These are phyloP conservation scores for Poeciliopsis paucimaculata DNA, from an alignment of 2,797 vertebrate genomes.

Conservation along the genomic window DNA sequence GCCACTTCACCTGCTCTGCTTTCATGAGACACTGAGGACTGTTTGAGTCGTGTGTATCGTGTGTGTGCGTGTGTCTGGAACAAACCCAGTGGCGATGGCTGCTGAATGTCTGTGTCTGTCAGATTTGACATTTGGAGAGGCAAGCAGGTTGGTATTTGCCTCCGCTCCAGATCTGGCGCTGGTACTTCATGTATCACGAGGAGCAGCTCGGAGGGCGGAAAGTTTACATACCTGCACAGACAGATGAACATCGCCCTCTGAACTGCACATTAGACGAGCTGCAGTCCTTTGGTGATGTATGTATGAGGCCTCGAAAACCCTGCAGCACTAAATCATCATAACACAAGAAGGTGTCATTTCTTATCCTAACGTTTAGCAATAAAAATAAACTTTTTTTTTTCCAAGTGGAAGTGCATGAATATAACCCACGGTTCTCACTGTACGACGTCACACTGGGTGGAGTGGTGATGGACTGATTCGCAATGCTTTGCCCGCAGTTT, in stretches of 20 bases:
- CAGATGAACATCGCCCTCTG: slow-evolving; percentile 75
- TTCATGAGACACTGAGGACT: slow-evolving; percentile 47
- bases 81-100: slow-evolving; percentile 56
- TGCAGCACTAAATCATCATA: not conserved
- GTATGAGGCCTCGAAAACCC: not conserved
- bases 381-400: not conserved
- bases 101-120: slow-evolving; percentile 71
- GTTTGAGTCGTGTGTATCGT: slow-evolving; percentile 53
- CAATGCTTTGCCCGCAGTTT: too few species aligned
- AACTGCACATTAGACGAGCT: slow-evolving; percentile 50
- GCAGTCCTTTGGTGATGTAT: slow-evolving; percentile 6
- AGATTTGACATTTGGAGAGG: slow-evolving; percentile 79
- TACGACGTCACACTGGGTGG: not conserved
- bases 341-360: not conserved
- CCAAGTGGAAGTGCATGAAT: not conserved
- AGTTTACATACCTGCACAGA: slow-evolving; percentile 69
- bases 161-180: slow-evolving; percentile 50
- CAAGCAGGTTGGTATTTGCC: slow-evolving; percentile 77
- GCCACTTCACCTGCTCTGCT: slow-evolving; percentile 27
- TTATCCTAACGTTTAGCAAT: not conserved
- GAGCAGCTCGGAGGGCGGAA: slow-evolving; percentile 44
- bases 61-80: slow-evolving; percentile 44
- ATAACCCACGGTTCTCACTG: not conserved
- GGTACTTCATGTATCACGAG: slow-evolving; percentile 74
- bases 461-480: not conserved